These are phyloP conservation scores for Hydrolagus affinis DNA, from an alignment of 2,113 vertebrate species.

Conservation along the genomic window DNA sequence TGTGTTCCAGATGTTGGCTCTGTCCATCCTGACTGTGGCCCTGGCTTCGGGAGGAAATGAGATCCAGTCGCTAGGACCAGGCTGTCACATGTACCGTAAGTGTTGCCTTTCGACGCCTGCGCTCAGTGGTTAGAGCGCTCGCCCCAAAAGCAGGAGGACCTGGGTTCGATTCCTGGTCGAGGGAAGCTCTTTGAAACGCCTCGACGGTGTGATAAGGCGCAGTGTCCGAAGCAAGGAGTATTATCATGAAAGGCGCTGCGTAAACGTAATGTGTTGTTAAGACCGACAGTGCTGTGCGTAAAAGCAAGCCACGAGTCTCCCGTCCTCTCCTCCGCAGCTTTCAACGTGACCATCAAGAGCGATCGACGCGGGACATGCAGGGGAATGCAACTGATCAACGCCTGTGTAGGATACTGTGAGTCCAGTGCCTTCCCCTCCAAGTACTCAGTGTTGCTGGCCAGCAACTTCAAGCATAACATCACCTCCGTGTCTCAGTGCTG, in stretches of 20 bases:
- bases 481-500: slow-evolving; percentile 76
- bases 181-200: not conserved
- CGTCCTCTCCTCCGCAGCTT: slow-evolving; percentile 51
- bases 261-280: too few relatives aligned
- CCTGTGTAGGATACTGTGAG: slow-evolving; percentile 81
- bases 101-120: not conserved
- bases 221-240: too few relatives aligned
- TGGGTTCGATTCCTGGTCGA: too few relatives aligned
- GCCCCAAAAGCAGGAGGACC: not conserved
- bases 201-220: too few relatives aligned
- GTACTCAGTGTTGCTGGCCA: slow-evolving; percentile 71
- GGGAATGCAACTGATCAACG: slow-evolving; percentile 61
- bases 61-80: slow-evolving; percentile 43
- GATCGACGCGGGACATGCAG: slow-evolving; percentile 66
- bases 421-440: slow-evolving; percentile 81
- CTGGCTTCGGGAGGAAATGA: not conserved
- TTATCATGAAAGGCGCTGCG: too few relatives aligned
- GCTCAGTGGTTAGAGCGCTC: too few relatives aligned
- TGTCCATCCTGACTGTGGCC: not conserved
- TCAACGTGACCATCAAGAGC: slow-evolving; percentile 75
- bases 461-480: slow-evolving; percentile 73
- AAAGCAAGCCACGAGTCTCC: not conserved
- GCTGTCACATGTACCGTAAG: slow-evolving; percentile 73
- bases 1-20: not conserved
- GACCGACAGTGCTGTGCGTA: too few relatives aligned